Evolutionary conservation across 2,113 vertebrate species (phyloP).

Genomic region (Galbula dea): DNA sequence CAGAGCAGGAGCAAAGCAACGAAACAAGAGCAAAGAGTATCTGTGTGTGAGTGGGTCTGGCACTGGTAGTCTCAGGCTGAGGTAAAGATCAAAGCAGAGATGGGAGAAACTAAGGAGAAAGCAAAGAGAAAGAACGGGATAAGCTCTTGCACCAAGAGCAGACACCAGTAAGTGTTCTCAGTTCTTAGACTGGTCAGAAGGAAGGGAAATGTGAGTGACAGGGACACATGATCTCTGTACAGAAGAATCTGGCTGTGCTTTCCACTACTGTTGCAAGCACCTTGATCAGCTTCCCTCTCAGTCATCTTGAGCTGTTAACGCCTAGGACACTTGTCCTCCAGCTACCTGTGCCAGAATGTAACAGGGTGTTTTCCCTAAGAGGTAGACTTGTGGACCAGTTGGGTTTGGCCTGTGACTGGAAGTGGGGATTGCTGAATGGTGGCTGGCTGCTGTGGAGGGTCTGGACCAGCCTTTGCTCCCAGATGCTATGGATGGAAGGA

Average conservation of each 20-base stretch:
- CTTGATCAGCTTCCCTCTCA: background rate
- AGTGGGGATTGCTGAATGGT: background rate
- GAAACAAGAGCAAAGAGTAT: background rate
- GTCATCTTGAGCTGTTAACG: background rate
- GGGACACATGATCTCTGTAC: background rate
- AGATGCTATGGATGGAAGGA: background rate
- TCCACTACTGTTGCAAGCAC: background rate
- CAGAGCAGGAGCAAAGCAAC: background rate
- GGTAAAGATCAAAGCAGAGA: background rate
- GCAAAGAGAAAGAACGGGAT: background rate
- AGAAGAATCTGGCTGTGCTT: background rate
- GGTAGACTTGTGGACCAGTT: background rate
- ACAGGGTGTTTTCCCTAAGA: background rate
- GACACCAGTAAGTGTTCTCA: background rate
- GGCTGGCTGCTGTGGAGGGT: background rate
- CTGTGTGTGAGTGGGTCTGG: background rate
- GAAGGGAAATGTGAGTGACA: background rate
- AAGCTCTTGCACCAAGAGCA: background rate
- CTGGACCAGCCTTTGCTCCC: rapidly evolving
- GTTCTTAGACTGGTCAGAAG: background rate
- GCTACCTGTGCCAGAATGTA: background rate
- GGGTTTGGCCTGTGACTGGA: background rate
- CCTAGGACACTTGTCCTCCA: background rate
- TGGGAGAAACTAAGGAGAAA: background rate
- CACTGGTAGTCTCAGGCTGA: background rate